A percentile compares a stretch with the other conserved stretches of the same genome.
phyloP scores from a whole-genome alignment of 2,888 invertebrate species.

The Petrolisthes cinctipes region DNA sequence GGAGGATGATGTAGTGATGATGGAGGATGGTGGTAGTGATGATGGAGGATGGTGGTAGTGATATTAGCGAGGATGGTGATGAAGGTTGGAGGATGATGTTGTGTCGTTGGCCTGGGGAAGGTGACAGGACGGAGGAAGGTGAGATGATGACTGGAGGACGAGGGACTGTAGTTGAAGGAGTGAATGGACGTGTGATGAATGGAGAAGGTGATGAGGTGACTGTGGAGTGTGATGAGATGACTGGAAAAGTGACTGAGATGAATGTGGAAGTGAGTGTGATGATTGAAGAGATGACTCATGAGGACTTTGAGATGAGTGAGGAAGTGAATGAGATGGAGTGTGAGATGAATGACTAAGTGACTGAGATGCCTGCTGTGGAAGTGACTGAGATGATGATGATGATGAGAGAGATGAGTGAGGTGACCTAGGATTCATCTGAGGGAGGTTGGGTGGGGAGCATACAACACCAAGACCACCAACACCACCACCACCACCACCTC shows the following conservation, averaged over 20 bases:
- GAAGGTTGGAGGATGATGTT: not conserved
- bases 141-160: too few relatives aligned
- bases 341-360: too few relatives aligned
- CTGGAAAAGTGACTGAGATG: not conserved
- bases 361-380: not conserved
- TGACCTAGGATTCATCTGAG: too few relatives aligned
- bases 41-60: not conserved
- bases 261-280: not conserved
- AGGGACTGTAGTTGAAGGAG: too few relatives aligned
- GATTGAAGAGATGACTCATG: not conserved
- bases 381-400: not conserved
- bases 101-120: too few relatives aligned
- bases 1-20: not conserved
- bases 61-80: not conserved
- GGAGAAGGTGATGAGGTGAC: not conserved
- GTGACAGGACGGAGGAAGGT: too few relatives aligned
- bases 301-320: not conserved
- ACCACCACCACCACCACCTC: conserved; percentile 14
- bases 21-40: not conserved
- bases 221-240: not conserved
- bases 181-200: too few relatives aligned
- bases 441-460: too few relatives aligned
- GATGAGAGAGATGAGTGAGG: not conserved
- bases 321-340: not conserved
- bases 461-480: conserved; percentile 14